phyloP scores from a whole-genome alignment of 2,113 vertebrate genomes.

The Apodemus sylvaticus region DNA sequence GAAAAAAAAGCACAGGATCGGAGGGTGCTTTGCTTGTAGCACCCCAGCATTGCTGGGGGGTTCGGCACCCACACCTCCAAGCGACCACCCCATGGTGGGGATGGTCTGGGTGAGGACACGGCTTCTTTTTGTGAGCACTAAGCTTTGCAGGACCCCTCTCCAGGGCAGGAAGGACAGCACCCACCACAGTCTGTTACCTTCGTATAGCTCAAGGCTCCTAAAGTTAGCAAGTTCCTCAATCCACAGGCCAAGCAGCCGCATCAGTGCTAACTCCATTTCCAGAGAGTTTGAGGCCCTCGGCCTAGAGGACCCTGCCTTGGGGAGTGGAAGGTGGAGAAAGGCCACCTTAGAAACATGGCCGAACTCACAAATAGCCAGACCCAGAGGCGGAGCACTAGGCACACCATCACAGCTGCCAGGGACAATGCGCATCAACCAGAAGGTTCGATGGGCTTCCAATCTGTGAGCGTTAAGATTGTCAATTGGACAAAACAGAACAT shows the following conservation, averaged over 20 bases:
- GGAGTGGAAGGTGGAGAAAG: accelerated
- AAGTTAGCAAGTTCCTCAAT: not conserved
- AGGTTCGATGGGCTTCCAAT: not conserved
- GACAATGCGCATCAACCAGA: not conserved
- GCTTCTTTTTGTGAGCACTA: not conserved
- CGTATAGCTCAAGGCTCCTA: not conserved
- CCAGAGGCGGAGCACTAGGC: accelerated
- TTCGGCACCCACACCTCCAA: not conserved
- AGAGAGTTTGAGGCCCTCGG: not conserved
- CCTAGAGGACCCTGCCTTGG: not conserved
- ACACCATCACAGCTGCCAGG: not conserved
- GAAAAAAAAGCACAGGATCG: not conserved
- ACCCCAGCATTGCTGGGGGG: accelerated
- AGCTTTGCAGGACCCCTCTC: not conserved
- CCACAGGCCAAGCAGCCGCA: not conserved
- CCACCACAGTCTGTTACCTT: not conserved
- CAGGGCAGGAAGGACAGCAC: not conserved
- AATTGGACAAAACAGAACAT: not conserved
- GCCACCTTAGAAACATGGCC: not conserved
- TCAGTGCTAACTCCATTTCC: not conserved
- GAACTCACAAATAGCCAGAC: not conserved
- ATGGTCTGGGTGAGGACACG: accelerated
- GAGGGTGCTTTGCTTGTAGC: not conserved
- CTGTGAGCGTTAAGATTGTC: not conserved
- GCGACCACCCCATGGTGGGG: not conserved